phyloP scores from a whole-genome alignment of 2,113 vertebrate species.

The Pollimyrus isidori region DNA sequence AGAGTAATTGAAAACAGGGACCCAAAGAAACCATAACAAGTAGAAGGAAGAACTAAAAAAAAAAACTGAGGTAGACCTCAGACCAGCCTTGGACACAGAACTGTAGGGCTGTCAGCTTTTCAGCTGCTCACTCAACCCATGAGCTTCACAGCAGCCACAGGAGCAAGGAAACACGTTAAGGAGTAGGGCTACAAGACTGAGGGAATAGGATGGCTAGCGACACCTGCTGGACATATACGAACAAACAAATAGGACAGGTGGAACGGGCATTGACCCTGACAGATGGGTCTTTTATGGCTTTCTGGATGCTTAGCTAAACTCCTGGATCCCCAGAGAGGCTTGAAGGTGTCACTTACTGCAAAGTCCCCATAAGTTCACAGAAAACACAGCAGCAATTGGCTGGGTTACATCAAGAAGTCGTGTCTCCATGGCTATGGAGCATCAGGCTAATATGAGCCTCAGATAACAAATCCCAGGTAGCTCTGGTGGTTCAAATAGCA shows the following conservation, averaged over 20 bases:
- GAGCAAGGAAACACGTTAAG: neutral
- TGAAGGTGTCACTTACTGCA: neutral
- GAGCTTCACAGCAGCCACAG: neutral
- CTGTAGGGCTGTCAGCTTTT: neutral
- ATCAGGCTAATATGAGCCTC: neutral
- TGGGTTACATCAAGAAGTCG: neutral
- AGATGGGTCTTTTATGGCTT: neutral
- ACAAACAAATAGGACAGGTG: neutral
- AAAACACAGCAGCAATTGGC: neutral
- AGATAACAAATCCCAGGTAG: neutral
- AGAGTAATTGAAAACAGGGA: neutral
- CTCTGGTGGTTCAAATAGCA: neutral
- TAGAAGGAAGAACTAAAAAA: neutral
- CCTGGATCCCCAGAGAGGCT: neutral
- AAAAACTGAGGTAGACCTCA: neutral
- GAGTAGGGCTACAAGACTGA: neutral
- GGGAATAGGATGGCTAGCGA: neutral
- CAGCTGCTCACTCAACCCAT: neutral
- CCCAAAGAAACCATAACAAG: neutral
- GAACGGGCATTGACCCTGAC: neutral
- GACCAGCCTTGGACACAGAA: neutral
- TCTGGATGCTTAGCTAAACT: neutral
- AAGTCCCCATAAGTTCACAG: neutral
- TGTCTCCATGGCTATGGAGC: neutral
- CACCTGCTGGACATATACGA: neutral